Base-by-base conservation (phyloP, 64 coral and sea anemone species). In the Platygyra sinensis region DNA sequence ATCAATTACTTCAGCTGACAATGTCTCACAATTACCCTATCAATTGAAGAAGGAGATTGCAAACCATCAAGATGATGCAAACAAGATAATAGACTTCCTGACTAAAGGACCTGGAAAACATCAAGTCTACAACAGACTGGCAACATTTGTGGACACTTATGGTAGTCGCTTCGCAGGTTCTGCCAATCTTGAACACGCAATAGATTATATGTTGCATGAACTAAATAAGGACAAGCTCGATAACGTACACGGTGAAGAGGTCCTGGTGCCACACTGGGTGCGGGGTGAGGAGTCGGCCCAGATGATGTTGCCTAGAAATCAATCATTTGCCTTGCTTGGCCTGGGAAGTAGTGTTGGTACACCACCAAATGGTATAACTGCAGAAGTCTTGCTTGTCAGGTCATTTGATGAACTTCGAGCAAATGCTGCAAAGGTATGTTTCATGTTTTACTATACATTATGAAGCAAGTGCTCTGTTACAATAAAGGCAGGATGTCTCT, bases 191-290 rank as follows among this genome's bases (percentile, higher is more conserved):
- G 96, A 98, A 76, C 93, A 98, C 77, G 76, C 96, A 7, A 99
- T 99, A 79, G 97, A 99, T 89, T 99, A 99, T 60, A 86, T 99
- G 85, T 38, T 99, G 3, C 50, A 74, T 67, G 87, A 87, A 52
- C 67, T 99, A 2, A 67, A 86, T 67, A 87, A 77, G 73, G 93
- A 99, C 38, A 88, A 91, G 1, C 74, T 99, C 24, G 94, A 99
- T 31, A 99, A 99, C 86, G 97, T 99, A 10, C 97, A 99, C 67
- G 94, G 97, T 16, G 97, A 99, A 72, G 62, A 87, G 46, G 97
- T 96, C 14, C 85, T 52, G 8, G 85, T 99, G 27, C 64, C 97
- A 13, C 97, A 95, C 49, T 99, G 97, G 97, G 97, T 99, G 4
- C 77, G 97, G 30, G 97, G 94, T 30, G 75, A 82, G 50, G 97